A percentile compares a stretch with the other conserved stretches of the same genome.
These are phyloP conservation scores for Trypoxylon attenuatum DNA, from an alignment of 2,888 invertebrate species.

Conservation along the genomic window DNA sequence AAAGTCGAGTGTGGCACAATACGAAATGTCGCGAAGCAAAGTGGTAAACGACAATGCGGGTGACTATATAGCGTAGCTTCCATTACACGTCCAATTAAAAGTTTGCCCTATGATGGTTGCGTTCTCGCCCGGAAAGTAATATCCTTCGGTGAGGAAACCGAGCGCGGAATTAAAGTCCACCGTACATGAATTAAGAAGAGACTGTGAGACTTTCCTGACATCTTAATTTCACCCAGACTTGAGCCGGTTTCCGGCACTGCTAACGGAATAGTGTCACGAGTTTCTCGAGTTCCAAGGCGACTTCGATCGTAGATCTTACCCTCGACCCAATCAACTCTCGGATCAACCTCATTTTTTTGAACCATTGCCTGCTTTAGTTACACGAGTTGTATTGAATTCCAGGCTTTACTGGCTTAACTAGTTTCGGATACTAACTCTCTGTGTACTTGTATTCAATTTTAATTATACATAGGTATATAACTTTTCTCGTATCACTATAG, in stretches of 20 bases:
- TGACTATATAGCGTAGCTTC: too few species aligned
- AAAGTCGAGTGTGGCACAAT: background rate
- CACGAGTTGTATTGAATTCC: too few species aligned
- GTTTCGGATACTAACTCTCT: too few species aligned
- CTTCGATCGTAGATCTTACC: too few species aligned
- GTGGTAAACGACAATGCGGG: background rate
- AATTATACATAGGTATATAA: too few species aligned
- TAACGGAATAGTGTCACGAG: background rate
- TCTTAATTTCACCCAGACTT: constrained; percentile 18
- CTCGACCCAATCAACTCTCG: background rate
- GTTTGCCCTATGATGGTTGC: constrained; percentile 19
- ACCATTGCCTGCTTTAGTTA: too few species aligned
- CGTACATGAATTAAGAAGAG: constrained; percentile 33
- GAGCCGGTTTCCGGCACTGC: too few species aligned
- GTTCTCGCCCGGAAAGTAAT: constrained; percentile 9
- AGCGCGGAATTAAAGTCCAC: constrained; percentile 32
- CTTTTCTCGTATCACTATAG: too few species aligned
- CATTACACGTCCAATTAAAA: constrained; percentile 40
- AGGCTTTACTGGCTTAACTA: too few species aligned
- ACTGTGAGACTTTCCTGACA: constrained; percentile 4
- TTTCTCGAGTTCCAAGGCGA: too few species aligned
- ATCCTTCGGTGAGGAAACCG: background rate
- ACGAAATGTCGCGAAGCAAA: background rate
- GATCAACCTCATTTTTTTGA: too few species aligned
- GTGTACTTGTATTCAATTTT: too few species aligned